Evolutionary conservation across 2,797 vertebrate genomes (phyloP).

Genomic region (Lutjanus argentimaculatus): DNA sequence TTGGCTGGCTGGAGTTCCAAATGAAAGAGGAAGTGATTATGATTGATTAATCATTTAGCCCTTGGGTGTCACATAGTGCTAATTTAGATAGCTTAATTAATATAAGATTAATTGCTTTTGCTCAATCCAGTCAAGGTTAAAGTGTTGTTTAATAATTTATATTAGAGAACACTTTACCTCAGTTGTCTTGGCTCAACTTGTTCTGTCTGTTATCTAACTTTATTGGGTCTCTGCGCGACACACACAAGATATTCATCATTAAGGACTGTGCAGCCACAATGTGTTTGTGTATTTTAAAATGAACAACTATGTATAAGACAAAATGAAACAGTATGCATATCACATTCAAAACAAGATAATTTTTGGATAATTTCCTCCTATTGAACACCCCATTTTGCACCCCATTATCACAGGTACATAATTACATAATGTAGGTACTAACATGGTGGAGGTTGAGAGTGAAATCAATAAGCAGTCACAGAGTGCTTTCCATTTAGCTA

Average conservation of each 20-base stretch:
- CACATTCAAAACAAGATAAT: slow-evolving; percentile 12
- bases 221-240: background rate
- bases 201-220: slow-evolving; percentile 27
- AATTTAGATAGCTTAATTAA: slow-evolving; percentile 82
- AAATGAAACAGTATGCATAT: background rate
- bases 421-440: slow-evolving; percentile 37
- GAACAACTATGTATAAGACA: too few relatives aligned
- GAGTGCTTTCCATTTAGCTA: slow-evolving; percentile 43
- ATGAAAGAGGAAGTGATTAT: slow-evolving; percentile 63
- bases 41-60: slow-evolving; percentile 79
- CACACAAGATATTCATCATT: slow-evolving; percentile 14
- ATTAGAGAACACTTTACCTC: slow-evolving; percentile 70
- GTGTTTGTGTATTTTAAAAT: background rate
- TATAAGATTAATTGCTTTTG: slow-evolving; percentile 76
- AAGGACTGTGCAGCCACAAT: background rate
- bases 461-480: slow-evolving; percentile 45
- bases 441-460: background rate
- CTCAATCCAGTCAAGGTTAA: slow-evolving; percentile 83
- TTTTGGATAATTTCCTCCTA: background rate
- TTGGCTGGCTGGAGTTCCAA: slow-evolving; percentile 52
- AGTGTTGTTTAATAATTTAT: slow-evolving; percentile 81
- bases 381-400: slow-evolving; percentile 21
- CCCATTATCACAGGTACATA: slow-evolving; percentile 17
- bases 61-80: slow-evolving; percentile 68
- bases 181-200: slow-evolving; percentile 60